Base-by-base conservation (phyloP, 2,113 vertebrate species). In the Triplophysa tibetana region DNA sequence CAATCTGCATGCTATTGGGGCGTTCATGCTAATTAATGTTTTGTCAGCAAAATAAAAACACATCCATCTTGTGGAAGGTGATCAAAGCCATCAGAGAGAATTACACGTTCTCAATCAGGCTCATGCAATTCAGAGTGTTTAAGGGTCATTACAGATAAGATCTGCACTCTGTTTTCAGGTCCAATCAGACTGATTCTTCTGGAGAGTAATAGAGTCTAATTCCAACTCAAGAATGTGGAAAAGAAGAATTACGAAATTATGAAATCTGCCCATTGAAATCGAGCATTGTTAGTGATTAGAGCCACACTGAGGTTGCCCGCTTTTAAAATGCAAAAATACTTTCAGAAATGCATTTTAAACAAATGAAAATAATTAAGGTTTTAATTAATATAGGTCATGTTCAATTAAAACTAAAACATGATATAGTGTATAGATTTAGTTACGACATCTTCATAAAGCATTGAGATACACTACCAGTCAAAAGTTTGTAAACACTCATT, bases 161-260 rank as follows among this genome's bases (percentile, higher is more conserved):
- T 72, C 72, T 61, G 29, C 43, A 72, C 54, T 74, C 73, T 68
- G 74, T 74, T 60, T 75, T 77, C 43, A 45, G 43, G 29, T 60
- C 38, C 77, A 86, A 86, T 84, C 85, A 84, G 62, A 62, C 80
- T 65, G 76, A 81, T 81, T 85, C 79, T 84, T 24, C 66, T 79
- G 62, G 58, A 82, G 83, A 79, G 80, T 82, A 77, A 81, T 75
- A 68, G 43, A 29, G 80, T 74, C 16, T 82, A 81, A 84, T 84
- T 84, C 79, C 61, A 41, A 52, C 68, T 56, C 33, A 65, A 21
- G 50, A 33, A 67, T 69, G 56, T 19, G 52, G 13, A 54, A 76
- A 17, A 48, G 43, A 10, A 56, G 62, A 24, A 80, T 52, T 24
- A 26, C 33, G 50, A 52, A 77, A 38, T 65, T 24, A 61, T 58